Evolutionary conservation across 2,888 invertebrate genomes (phyloP), one percentile per base, ranked within the genome.

Genomic region (Notodonta ziczac): DNA sequence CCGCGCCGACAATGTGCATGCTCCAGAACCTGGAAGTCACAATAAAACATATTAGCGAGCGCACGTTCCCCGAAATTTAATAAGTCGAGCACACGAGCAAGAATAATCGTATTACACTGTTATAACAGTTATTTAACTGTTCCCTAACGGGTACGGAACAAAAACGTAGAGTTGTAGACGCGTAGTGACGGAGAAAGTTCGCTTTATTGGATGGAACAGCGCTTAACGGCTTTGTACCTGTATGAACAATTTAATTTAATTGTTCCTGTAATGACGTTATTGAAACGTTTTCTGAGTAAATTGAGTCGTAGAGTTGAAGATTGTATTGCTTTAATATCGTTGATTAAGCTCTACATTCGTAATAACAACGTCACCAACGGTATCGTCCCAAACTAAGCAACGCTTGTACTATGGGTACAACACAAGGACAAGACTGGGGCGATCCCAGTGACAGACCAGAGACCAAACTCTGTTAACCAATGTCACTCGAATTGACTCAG

Each of bases 11-110:
- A 53, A 54, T 72, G 52, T 72, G 62, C 54, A n/a, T 35, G 48
- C 8, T n/a, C 57, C 44, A 51, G 56, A 59, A 62, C 53, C 24
- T 57, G 24, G 44, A 58, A 42, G 16, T 59, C 42, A 54, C 56
- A 73, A 67, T 84, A 80, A 81, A 84, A 83, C 83, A 83, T 85
- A 82, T 83, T 78, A 85, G 69, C 60, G 70, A 70, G 62, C 62
- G 72, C 76, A 86, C 83, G 87, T 80, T 85, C 75, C 76, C 71
- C 71, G 70, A 81, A 82, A 81, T 79, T 81, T 84, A 84, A 85
- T 85, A 84, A 84, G 80, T 74, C 70, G 55, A 65, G 60, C 65
- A 63, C 12, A 39, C 56, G 65, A 61, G 66, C 61, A 72, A 61
- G 68, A 70, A 67, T 70, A 74, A 73, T 73, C 68, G 63, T 71